Percentiles rank a stretch among this genome's conserved stretches.
Conservation (phyloP, 2,113 vertebrate genomes). For the Perca fluviatilis region DNA sequence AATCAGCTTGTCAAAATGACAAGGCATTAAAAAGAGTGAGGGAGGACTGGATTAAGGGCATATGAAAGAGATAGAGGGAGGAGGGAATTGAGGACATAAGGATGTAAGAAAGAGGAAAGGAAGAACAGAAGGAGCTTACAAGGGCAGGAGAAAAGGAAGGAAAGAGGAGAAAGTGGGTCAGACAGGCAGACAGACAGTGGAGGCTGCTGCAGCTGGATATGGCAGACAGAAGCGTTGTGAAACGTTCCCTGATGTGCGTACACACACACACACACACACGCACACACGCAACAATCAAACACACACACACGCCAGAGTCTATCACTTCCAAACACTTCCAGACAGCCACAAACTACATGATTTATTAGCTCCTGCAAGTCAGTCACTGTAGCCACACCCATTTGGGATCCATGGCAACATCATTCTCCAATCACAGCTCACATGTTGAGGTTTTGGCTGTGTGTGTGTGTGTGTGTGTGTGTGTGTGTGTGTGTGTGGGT, state of each 20-base stretch:
- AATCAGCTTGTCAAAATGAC: slow-evolving; percentile 8
- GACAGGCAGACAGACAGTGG: slow-evolving; percentile 65
- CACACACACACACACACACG: slow-evolving; percentile 21
- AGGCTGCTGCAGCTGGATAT: slow-evolving; percentile 65
- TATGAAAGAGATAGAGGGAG: not conserved
- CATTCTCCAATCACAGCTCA: slow-evolving; percentile 55
- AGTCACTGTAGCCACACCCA: slow-evolving; percentile 58
- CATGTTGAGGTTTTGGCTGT: slow-evolving; percentile 47
- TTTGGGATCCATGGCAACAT: slow-evolving; percentile 70
- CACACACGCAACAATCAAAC: slow-evolving; percentile 6
- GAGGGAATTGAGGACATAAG: not conserved
- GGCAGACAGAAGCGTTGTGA: slow-evolving; percentile 61
- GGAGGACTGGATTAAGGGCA: slow-evolving; percentile 18
- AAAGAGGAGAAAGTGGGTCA: slow-evolving; percentile 75
- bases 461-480: slow-evolving; percentile 14
- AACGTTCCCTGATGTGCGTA: slow-evolving; percentile 49
- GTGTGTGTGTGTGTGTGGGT: slow-evolving; percentile 14
- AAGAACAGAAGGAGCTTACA: slow-evolving; percentile 28
- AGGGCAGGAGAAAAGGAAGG: slow-evolving; percentile 40
- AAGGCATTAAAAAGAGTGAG: slow-evolving; percentile 12
- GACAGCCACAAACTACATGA: slow-evolving; percentile 66
- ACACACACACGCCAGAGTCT: slow-evolving; percentile 35
- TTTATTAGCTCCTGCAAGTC: slow-evolving; percentile 72
- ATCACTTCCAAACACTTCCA: slow-evolving; percentile 31
- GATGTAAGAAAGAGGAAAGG: slow-evolving; percentile 12